Evolutionary conservation across 2,888 invertebrate species (phyloP).

Genomic region (Hypena proboscidalis): DNA sequence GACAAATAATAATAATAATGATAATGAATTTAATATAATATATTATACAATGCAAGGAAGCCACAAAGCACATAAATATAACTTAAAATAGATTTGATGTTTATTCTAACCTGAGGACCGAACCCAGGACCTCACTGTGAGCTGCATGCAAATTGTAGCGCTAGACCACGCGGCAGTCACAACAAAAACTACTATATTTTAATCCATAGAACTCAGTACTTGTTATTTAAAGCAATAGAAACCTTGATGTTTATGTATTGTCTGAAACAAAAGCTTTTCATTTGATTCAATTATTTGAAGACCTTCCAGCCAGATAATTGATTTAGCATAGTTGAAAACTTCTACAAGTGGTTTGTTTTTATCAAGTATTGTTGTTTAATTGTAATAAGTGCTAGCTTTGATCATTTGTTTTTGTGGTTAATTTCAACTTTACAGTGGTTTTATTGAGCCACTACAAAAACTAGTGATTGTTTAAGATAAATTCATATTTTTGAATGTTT

Average conservation of each 20-base stretch:
- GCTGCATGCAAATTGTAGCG: no score
- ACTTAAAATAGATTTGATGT: no score
- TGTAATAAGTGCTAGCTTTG: conserved; percentile 8
- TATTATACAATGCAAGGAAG: no score
- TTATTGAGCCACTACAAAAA: no score
- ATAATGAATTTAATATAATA: no score
- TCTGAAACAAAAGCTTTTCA: conserved; percentile 42
- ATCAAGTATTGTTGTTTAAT: conserved; percentile 19
- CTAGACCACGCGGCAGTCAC: background rate
- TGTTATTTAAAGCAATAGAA: conserved; percentile 12
- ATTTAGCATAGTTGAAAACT: conserved; percentile 35
- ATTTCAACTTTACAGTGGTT: no score
- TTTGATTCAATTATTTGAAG: conserved; percentile 42
- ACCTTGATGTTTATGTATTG: conserved; percentile 31
- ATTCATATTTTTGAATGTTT: no score
- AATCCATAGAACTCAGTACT: conserved; percentile 17
- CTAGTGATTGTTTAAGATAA: no score
- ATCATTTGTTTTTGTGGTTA: conserved; percentile 2
- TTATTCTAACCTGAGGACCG: no score
- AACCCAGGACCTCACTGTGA: no score
- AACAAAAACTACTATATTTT: background rate
- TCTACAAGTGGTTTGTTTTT: conserved; percentile 30
- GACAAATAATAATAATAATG: no score
- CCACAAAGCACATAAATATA: no score
- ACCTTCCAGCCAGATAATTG: conserved; percentile 31